These are phyloP conservation scores for Tachystola acroxantha DNA, from an alignment of 2,888 invertebrate species.

Conservation along the genomic window DNA sequence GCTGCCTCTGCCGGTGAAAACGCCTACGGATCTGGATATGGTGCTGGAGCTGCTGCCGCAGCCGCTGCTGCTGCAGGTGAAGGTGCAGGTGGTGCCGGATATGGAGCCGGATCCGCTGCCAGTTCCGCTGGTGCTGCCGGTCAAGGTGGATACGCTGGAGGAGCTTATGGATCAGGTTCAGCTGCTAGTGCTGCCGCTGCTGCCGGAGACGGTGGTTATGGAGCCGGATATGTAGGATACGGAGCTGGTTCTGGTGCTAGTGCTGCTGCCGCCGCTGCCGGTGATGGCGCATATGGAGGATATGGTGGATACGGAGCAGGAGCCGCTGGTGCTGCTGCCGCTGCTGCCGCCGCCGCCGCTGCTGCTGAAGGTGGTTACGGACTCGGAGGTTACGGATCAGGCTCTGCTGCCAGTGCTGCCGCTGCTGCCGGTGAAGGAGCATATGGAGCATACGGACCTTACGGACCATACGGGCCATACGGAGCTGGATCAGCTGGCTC, in stretches of 20 bases:
- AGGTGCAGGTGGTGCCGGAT: no score
- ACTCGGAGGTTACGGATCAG: background rate
- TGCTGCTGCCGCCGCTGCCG: background rate
- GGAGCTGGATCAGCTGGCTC: background rate
- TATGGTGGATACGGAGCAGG: conserved; percentile 1
- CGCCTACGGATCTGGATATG: conserved; percentile 1
- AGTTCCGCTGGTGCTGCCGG: conserved; percentile 1
- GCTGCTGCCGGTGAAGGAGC: background rate
- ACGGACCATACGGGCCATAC: no score
- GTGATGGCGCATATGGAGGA: conserved; percentile 5
- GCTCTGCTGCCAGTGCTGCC: background rate
- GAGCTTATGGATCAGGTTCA: conserved; percentile 1
- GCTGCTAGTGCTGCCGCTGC: conserved; percentile 1
- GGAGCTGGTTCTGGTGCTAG: background rate
- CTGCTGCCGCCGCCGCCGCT: conserved; percentile 5
- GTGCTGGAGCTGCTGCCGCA: conserved; percentile 2
- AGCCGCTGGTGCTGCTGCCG: conserved; percentile 1
- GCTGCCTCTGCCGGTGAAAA: conserved; percentile 5
- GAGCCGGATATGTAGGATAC: no score
- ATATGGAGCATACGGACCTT: background rate
- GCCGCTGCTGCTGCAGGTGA: background rate
- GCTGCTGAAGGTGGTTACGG: background rate
- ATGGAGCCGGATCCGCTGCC: background rate
- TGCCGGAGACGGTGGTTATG: background rate
- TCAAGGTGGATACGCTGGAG: conserved; percentile 5